Evolutionary conservation across 2,888 invertebrate species (phyloP).

Genomic region (Colletes collaris): DNA sequence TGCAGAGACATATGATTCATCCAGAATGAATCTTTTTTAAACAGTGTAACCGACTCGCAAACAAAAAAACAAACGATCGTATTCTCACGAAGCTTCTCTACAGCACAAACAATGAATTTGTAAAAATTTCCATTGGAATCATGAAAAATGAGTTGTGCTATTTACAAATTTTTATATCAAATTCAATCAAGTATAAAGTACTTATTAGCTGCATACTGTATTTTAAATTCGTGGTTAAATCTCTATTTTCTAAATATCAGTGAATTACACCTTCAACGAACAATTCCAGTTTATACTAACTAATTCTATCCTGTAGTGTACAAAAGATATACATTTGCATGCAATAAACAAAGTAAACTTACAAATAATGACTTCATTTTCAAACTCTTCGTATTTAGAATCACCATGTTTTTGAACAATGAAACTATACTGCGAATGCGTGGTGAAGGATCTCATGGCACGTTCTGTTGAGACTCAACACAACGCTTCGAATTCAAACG

Average conservation of each 20-base stretch:
- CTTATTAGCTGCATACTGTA: too few relatives aligned
- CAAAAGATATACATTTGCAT: slow-evolving; percentile 1
- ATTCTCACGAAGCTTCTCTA: slow-evolving; percentile 3
- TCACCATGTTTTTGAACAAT: slow-evolving; percentile 39
- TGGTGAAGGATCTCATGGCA: slow-evolving; percentile 23
- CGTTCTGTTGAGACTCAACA: slow-evolving; percentile 21
- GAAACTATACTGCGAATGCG: slow-evolving; percentile 37
- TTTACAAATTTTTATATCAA: background rate
- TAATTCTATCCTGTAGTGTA: background rate
- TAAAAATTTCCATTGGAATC: background rate
- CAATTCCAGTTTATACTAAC: too few relatives aligned
- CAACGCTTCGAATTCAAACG: slow-evolving; percentile 55
- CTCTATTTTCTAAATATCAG: background rate
- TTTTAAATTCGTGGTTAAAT: too few relatives aligned
- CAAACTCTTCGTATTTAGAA: slow-evolving; percentile 13
- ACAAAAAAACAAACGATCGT: slow-evolving; percentile 21
- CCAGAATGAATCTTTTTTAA: slow-evolving; percentile 60
- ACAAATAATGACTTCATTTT: slow-evolving; percentile 12
- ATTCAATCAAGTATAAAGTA: background rate
- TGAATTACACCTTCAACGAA: background rate
- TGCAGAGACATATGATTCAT: slow-evolving; percentile 69
- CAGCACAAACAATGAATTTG: background rate
- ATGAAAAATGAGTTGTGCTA: background rate
- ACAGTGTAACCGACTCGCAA: slow-evolving; percentile 19
- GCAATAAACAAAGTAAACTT: slow-evolving; percentile 7